These are phyloP conservation scores for Drosophila miranda DNA, from an alignment of 1,140 invertebrate genomes.

Conservation along the genomic window DNA sequence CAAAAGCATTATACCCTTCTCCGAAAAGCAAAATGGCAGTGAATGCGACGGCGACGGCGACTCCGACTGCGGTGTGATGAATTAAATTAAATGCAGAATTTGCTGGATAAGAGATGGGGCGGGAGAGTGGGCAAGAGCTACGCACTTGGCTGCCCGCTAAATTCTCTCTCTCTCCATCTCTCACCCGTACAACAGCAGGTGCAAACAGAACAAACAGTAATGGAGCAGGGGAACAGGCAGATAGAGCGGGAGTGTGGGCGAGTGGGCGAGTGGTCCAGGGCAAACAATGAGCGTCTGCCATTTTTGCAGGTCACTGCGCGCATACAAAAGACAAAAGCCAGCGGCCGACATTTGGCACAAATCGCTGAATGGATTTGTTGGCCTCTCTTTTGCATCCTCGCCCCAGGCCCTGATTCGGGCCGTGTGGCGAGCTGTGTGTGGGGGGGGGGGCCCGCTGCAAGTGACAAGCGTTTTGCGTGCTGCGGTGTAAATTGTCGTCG, in stretches of 20 bases:
- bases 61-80: slow-evolving; percentile 30
- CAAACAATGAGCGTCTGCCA: slow-evolving; percentile 73
- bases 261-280: slow-evolving; percentile 2
- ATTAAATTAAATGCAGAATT: slow-evolving; percentile 63
- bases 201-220: slow-evolving; percentile 14
- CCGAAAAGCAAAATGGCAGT: background rate
- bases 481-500: slow-evolving; percentile 71
- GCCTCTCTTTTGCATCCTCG: background rate
- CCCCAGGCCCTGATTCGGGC: background rate
- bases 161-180: background rate
- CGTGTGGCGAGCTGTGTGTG: background rate
- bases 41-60: background rate
- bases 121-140: background rate
- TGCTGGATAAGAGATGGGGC: background rate
- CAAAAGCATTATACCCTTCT: no score
- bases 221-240: slow-evolving; percentile 8
- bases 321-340: slow-evolving; percentile 72
- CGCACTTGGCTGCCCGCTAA: slow-evolving; percentile 34
- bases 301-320: slow-evolving; percentile 80
- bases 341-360: slow-evolving; percentile 73
- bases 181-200: slow-evolving; percentile 31
- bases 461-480: slow-evolving; percentile 78
- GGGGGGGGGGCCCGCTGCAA: slow-evolving; percentile 46
- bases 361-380: slow-evolving; percentile 63
- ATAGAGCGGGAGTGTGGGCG: background rate